phyloP scores from a whole-genome alignment of 2,888 invertebrate genomes.

The Drosophila recens region DNA sequence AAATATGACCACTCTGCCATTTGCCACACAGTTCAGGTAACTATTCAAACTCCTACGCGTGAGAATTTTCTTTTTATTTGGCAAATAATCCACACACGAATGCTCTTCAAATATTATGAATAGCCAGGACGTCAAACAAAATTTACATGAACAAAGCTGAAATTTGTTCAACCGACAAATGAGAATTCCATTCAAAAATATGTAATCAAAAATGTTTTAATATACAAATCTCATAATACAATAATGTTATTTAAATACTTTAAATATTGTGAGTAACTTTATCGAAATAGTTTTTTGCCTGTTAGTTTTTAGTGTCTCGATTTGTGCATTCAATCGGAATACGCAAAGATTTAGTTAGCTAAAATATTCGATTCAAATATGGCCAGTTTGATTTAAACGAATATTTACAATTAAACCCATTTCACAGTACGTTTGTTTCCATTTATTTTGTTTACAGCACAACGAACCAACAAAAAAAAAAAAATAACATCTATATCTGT shows the following conservation, averaged over 20 bases:
- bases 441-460: slow-evolving; percentile 51
- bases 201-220: not conserved
- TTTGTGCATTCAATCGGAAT: not conserved
- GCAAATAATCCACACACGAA: slow-evolving; percentile 13
- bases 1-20: slow-evolving; percentile 56
- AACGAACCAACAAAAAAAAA: not conserved
- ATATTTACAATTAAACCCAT: slow-evolving; percentile 30
- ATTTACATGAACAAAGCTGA: slow-evolving; percentile 15
- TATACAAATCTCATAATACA: too few species aligned
- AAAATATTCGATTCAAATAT: slow-evolving; percentile 22
- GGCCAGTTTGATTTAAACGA: slow-evolving; percentile 16
- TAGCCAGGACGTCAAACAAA: not conserved
- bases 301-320: not conserved
- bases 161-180: not conserved
- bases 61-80: slow-evolving; percentile 14
- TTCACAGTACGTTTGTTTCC: slow-evolving; percentile 23
- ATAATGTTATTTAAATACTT: not conserved
- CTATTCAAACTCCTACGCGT: slow-evolving; percentile 7
- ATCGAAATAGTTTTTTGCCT: not conserved
- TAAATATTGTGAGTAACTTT: not conserved
- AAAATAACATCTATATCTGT: not conserved
- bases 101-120: slow-evolving; percentile 32
- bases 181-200: not conserved
- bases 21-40: slow-evolving; percentile 11
- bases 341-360: not conserved